Base-by-base conservation (phyloP, 2,797 vertebrate genomes). In the Steatocranus sp. region DNA sequence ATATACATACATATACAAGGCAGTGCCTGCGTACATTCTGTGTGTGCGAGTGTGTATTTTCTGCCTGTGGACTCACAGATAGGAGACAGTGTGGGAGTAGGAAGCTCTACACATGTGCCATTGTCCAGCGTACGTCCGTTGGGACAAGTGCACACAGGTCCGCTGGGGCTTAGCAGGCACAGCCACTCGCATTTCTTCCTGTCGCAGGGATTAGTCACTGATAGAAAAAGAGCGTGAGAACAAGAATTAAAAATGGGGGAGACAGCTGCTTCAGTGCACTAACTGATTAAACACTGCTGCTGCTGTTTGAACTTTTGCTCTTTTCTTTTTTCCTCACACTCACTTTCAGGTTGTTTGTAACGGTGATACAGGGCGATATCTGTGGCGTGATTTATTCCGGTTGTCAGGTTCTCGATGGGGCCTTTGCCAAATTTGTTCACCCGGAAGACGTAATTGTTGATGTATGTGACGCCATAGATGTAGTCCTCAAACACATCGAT, bases 171-270 rank as follows among this genome's bases (percentile, higher is more conserved):
- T 30, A 99, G 96, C 91, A 99, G 95, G 91, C 98, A 99, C 48
- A 99, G 96, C 98, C 98, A 99, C 84, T 98, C 98, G 1, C 98
- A 99, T 83, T 98, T 99, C 96, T 98, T 99, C 78, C 97, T 96
- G 95, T 99, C 98, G 8, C 98, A 99, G 5, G 98, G 98, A 92
- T 99, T 99, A 66, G 96, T 95, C 93, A 98, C 98, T 99, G 93
- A 53, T 3, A 48, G 14, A 58, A 12, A 66, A 7, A 91, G 41
- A 76, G 56, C 61, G 2, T 32, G 18, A 76, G 20, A 77, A n/a
- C 4, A 11, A n/a, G 9, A 15, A 41, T 74, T 36, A 5, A 70
- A 20, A 75, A 74, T 66, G 4, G 18, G 4, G 4, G n/a, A 9
- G 63, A 23, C 4, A 8, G 68, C 5, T 3, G 4, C 46, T 23